Conservation (phyloP, 2,888 invertebrate genomes). For the Branchellion lobata region DNA sequence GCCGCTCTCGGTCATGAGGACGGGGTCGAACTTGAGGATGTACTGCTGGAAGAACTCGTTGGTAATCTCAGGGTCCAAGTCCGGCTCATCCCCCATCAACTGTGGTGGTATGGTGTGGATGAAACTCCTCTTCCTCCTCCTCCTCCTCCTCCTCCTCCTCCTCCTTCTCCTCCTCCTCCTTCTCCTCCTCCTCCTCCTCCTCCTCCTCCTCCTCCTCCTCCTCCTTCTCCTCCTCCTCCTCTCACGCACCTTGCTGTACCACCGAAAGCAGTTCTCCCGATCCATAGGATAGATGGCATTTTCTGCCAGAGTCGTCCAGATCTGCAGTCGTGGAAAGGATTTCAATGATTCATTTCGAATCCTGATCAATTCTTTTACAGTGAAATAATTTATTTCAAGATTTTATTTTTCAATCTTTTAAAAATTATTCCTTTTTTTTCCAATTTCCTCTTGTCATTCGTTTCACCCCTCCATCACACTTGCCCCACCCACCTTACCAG, state of each 20-base stretch:
- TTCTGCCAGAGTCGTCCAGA: slow-evolving; percentile 93
- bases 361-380: neutral
- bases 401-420: no score
- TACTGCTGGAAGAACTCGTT: slow-evolving; percentile 93
- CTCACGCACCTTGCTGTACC: slow-evolving; percentile 79
- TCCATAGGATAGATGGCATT: slow-evolving; percentile 87
- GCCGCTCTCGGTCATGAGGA: slow-evolving; percentile 86
- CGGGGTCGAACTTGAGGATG: slow-evolving; percentile 85
- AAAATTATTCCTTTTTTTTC: no score
- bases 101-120: slow-evolving; percentile 46
- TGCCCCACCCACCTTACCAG: no score
- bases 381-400: no score
- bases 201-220: no score
- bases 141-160: no score
- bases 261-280: slow-evolving; percentile 93
- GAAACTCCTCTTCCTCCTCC: neutral
- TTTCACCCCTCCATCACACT: no score
- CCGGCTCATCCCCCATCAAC: slow-evolving; percentile 78
- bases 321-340: slow-evolving; percentile 50
- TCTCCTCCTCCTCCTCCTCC: no score
- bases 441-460: no score
- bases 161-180: no score
- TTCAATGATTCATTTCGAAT: neutral
- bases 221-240: no score
- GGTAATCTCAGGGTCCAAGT: slow-evolving; percentile 91